These are phyloP conservation scores for Uria aalge DNA, from an alignment of 2,113 vertebrate genomes.

Conservation along the genomic window DNA sequence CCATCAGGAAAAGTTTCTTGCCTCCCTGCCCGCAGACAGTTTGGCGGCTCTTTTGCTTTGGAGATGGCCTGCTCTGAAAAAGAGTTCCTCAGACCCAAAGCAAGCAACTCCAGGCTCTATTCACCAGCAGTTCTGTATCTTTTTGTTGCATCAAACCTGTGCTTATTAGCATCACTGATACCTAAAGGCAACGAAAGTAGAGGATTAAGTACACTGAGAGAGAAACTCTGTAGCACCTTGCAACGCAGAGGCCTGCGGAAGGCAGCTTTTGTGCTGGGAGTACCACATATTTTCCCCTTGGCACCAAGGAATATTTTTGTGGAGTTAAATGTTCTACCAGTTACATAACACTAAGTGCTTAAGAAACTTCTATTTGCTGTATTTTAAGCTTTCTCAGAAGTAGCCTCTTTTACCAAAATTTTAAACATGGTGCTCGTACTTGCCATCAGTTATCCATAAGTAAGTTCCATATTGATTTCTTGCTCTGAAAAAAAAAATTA, in stretches of 20 bases:
- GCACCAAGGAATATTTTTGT: neutral
- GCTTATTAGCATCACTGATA: neutral
- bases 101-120: neutral
- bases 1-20: neutral
- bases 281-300: neutral
- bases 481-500: neutral
- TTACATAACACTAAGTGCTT: neutral
- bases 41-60: neutral
- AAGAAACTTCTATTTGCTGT: neutral
- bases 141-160: neutral
- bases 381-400: neutral
- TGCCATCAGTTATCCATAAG: neutral
- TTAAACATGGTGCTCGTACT: neutral
- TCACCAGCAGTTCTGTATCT: fast-evolving
- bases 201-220: neutral
- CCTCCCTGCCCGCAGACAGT: neutral
- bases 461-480: neutral
- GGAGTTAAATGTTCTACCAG: neutral
- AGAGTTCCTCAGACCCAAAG: neutral
- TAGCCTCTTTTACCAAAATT: neutral
- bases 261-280: neutral
- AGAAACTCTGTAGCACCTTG: neutral
- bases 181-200: neutral
- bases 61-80: neutral
- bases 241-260: neutral